Evolutionary conservation across 2,888 invertebrate genomes (phyloP).

Genomic region (Acrobasis suavella): DNA sequence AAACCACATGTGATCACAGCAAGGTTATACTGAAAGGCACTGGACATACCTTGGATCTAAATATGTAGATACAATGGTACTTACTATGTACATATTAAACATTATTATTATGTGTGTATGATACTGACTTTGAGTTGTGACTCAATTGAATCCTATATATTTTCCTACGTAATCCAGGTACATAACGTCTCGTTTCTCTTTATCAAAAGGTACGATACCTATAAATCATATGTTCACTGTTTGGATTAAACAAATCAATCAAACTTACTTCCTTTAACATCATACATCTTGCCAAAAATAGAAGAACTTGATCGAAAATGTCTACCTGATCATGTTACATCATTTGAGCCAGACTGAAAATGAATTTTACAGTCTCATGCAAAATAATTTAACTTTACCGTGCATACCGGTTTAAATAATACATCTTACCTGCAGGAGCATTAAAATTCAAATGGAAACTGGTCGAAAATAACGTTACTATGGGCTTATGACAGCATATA

Average conservation of each 20-base stretch:
- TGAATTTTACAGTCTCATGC: not conserved
- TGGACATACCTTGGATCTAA: not conserved
- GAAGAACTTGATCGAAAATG: not conserved
- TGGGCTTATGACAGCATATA: not conserved
- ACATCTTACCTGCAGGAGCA: not conserved
- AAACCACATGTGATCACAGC: conserved; percentile 24
- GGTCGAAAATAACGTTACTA: not conserved
- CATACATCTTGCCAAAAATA: not conserved
- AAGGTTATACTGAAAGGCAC: conserved; percentile 8
- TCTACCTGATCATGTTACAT: conserved; percentile 1
- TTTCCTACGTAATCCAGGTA: too few species aligned
- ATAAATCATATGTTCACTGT: not conserved
- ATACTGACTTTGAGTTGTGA: too few species aligned
- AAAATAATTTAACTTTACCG: not conserved
- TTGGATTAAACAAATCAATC: conserved; percentile 3
- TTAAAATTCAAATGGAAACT: not conserved
- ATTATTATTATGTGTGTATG: too few species aligned
- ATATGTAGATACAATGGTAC: too few species aligned
- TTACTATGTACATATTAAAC: too few species aligned
- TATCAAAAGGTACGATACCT: too few species aligned
- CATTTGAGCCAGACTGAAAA: not conserved
- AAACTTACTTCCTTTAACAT: not conserved
- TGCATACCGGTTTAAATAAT: not conserved
- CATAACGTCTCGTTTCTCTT: too few species aligned
- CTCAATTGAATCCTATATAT: not conserved